Evolutionary conservation across 2,888 invertebrate species (phyloP), one percentile per base, ranked within the genome.

Genomic region (Oegoconia quadripuncta): DNA sequence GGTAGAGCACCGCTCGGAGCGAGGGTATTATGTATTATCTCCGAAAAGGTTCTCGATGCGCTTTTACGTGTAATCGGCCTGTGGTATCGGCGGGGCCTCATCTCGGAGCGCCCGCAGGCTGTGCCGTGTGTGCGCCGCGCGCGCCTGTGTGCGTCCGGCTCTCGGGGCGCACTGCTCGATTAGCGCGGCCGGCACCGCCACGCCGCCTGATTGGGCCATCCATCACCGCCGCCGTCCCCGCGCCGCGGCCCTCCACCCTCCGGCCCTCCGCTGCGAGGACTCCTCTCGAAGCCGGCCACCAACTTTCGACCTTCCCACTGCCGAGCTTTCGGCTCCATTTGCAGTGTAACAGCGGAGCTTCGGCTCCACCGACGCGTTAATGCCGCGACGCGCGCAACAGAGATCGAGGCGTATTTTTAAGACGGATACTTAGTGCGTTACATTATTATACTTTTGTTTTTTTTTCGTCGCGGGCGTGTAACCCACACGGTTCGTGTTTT

Each of bases 201-300:
- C 76, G 82, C 80, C 78, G 84, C 82, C 82, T 79, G 83, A 84
- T 84, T 86, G 80, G 88, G 86, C 89, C 88, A 89, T 89, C 89
- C 88, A 88, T 88, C 88, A 86, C 71, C 70, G 68, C 70, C 59
- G 59, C 65, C 69, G 61, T 72, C 82, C 77, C 58, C 74, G 71
- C 71, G 63, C 67, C 61, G 59, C 63, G 55, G 55, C 60, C 61
- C 55, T 58, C 55, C 59, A 56, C 56, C 54, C 59, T 47, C 39
- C 54, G 46, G 40, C 48, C 41, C 44, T 42, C 44, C 42, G 45
- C 42, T 37, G 46, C 66, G 42, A 23, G 30, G 17, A 13, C 41
- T 36, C 44, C 38, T 50, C 44, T 39, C 39, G 23, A 31, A 7
- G 16, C 35, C 40, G 30, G 16, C 34, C 8, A 35, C 34, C 42